phyloP scores from a whole-genome alignment of 2,113 vertebrate genomes.

The Mobula birostris region DNA sequence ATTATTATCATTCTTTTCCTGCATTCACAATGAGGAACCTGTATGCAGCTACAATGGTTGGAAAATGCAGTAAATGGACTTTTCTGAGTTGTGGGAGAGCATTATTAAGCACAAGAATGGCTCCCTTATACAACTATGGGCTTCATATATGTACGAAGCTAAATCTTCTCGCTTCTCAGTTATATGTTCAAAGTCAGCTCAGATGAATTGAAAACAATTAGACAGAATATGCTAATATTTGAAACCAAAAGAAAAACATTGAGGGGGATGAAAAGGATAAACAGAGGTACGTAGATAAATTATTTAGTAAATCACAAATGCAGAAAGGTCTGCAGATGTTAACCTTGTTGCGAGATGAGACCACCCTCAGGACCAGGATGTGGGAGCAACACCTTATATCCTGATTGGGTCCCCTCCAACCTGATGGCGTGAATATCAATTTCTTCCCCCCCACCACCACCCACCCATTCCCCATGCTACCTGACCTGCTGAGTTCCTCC shows the following conservation, averaged over 20 bases:
- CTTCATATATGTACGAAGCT: not conserved
- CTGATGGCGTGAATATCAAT: not conserved
- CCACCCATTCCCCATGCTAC: too few species aligned
- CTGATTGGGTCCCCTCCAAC: not conserved
- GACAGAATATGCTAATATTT: not conserved
- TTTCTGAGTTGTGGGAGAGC: not conserved
- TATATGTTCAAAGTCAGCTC: not conserved
- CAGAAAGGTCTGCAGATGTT: too few species aligned
- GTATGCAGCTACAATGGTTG: not conserved
- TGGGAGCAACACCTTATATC: too few species aligned
- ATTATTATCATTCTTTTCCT: not conserved
- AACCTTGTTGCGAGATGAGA: too few species aligned
- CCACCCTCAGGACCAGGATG: too few species aligned
- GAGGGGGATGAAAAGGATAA: not conserved
- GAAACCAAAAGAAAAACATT: not conserved
- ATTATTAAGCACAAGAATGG: not conserved
- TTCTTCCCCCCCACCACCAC: too few species aligned
- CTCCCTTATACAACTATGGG: not conserved
- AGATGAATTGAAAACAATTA: not conserved
- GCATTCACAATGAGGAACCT: not conserved
- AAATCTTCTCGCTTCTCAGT: not conserved
- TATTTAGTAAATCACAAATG: too few species aligned
- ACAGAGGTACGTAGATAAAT: not conserved
- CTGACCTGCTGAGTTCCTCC: too few species aligned
- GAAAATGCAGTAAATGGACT: not conserved